phyloP scores from a whole-genome alignment of 2,797 vertebrate genomes.

The Microchirus variegatus region DNA sequence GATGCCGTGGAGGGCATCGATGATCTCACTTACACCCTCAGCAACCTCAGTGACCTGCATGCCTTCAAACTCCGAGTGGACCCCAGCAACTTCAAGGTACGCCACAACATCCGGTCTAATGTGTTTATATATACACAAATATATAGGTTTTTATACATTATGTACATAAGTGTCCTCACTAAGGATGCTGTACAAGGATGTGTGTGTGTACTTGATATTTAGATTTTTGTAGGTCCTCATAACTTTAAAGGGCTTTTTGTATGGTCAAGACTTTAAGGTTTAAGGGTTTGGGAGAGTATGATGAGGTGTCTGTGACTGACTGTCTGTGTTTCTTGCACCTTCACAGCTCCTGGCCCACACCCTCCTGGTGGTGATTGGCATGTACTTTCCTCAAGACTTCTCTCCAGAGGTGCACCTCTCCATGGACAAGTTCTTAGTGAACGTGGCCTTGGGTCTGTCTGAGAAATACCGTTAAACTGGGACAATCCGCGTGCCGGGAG shows the following conservation, averaged over 20 bases:
- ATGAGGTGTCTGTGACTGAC: neutral
- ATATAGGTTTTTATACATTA: neutral
- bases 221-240: too few relatives aligned
- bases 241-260: too few relatives aligned
- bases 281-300: too few relatives aligned
- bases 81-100: constrained; percentile 80
- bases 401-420: constrained; percentile 76
- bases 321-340: neutral
- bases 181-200: too few relatives aligned
- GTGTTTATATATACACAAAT: too few relatives aligned
- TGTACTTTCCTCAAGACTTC: constrained; percentile 62
- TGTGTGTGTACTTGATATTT: too few relatives aligned
- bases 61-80: constrained; percentile 78
- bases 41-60: constrained; percentile 76
- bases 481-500: too few relatives aligned
- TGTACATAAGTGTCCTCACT: too few relatives aligned
- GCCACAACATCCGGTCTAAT: neutral
- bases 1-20: constrained; percentile 73
- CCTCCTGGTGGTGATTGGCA: constrained; percentile 78
- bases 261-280: too few relatives aligned
- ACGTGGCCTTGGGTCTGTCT: constrained; percentile 72
- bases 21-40: constrained; percentile 69
- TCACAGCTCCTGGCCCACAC: constrained; percentile 80
- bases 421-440: constrained; percentile 86
- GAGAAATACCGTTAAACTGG: constrained; percentile 83